Conservation (phyloP, 2,797 vertebrate species). For the Australoheros facetus region DNA sequence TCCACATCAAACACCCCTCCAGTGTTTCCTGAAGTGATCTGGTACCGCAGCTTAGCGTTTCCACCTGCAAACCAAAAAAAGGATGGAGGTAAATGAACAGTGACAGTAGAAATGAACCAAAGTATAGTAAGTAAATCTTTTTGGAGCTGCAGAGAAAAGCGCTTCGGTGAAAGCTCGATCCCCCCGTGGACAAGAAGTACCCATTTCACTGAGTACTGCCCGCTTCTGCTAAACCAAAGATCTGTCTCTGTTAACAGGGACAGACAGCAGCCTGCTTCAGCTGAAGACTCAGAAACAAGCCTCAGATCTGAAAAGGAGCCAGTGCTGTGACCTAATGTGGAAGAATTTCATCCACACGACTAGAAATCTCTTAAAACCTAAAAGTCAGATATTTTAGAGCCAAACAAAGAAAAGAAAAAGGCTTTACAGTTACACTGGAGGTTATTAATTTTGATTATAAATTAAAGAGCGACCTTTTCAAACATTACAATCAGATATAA, state of each 20-base stretch:
- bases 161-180: slow-evolving; percentile 8
- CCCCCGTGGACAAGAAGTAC: neutral
- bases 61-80: slow-evolving; percentile 75
- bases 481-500: neutral
- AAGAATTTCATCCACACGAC: accelerated
- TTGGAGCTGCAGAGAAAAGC: neutral
- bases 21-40: slow-evolving; percentile 89
- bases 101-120: neutral
- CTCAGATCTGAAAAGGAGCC: neutral
- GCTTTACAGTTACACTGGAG: neutral
- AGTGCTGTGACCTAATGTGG: neutral
- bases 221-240: slow-evolving; percentile 16
- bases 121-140: neutral
- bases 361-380: neutral
- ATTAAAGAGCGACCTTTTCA: neutral
- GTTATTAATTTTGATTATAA: neutral
- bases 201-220: neutral
- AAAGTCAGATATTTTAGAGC: neutral
- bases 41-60: slow-evolving; percentile 90
- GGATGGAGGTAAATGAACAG: neutral
- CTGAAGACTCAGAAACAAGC: neutral
- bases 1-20: slow-evolving; percentile 88
- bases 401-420: neutral
- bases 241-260: slow-evolving; percentile 4
- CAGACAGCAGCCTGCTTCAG: neutral